phyloP scores from a whole-genome alignment of 2,113 vertebrate species.

The Lophura nycthemera region DNA sequence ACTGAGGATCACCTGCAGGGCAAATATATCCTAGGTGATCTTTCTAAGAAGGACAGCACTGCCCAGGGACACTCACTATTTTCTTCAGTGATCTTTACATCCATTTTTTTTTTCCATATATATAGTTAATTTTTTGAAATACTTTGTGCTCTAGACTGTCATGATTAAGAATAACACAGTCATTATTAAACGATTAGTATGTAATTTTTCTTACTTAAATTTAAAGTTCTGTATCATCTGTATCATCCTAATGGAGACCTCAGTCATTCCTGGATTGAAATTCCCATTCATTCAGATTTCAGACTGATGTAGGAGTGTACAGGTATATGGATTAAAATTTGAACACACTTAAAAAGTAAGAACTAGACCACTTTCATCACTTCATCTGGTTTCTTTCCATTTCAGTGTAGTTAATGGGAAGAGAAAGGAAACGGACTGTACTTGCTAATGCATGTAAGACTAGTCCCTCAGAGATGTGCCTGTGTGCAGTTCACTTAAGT shows the following conservation, averaged over 20 bases:
- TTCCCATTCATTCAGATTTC: neutral
- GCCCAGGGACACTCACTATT: neutral
- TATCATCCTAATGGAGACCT: neutral
- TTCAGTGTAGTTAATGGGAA: conserved; percentile 2
- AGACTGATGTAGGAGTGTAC: neutral
- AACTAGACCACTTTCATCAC: neutral
- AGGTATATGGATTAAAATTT: neutral
- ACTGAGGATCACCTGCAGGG: neutral
- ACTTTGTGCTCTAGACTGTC: neutral
- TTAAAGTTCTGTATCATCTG: neutral
- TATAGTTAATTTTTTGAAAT: neutral
- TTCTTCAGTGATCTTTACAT: neutral
- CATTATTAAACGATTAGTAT: neutral
- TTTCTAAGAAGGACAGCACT: neutral
- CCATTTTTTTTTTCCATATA: neutral
- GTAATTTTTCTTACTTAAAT: neutral
- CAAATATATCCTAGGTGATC: neutral
- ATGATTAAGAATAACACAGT: neutral
- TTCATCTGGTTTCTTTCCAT: neutral
- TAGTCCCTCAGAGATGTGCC: neutral
- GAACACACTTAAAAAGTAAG: neutral
- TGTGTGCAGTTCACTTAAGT: neutral
- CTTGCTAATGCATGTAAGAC: neutral
- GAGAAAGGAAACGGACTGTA: neutral
- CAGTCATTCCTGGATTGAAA: neutral